phyloP scores from a whole-genome alignment of 2,113 vertebrate species.

The Holacanthus passer region DNA sequence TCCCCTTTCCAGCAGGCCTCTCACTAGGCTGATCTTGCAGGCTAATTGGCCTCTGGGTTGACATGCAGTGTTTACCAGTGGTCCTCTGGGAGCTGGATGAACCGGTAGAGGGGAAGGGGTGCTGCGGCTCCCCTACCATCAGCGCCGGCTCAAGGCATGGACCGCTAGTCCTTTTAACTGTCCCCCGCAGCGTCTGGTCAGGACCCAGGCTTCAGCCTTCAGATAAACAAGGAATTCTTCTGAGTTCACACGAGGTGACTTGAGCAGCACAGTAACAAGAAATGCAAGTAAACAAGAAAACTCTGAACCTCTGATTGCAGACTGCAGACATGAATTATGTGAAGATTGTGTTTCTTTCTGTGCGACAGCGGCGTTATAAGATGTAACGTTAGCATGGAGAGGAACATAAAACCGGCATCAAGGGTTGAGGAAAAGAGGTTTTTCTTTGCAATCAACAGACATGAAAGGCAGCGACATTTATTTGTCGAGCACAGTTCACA shows the following conservation, averaged over 20 bases:
- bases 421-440: neutral
- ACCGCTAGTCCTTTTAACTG: conserved; percentile 59
- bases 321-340: conserved; percentile 20
- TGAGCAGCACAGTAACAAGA: neutral
- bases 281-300: conserved; percentile 19
- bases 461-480: neutral
- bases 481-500: neutral
- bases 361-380: neutral
- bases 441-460: conserved; percentile 1
- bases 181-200: conserved; percentile 52
- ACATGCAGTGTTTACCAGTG: conserved; percentile 73
- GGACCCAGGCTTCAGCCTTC: conserved; percentile 16
- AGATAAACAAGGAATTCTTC: conserved; percentile 37
- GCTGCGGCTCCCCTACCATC: conserved; percentile 46
- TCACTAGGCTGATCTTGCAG: conserved; percentile 65
- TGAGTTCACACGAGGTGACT: conserved; percentile 40
- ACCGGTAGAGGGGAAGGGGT: conserved; percentile 61
- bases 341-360: neutral
- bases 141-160: conserved; percentile 48
- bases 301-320: neutral
- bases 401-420: neutral
- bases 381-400: neutral
- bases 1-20: conserved; percentile 52
- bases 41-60: conserved; percentile 80
- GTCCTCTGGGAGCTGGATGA: conserved; percentile 63